Base-by-base conservation (phyloP, 2,113 vertebrate species). In the Pseudopipra pipra region DNA sequence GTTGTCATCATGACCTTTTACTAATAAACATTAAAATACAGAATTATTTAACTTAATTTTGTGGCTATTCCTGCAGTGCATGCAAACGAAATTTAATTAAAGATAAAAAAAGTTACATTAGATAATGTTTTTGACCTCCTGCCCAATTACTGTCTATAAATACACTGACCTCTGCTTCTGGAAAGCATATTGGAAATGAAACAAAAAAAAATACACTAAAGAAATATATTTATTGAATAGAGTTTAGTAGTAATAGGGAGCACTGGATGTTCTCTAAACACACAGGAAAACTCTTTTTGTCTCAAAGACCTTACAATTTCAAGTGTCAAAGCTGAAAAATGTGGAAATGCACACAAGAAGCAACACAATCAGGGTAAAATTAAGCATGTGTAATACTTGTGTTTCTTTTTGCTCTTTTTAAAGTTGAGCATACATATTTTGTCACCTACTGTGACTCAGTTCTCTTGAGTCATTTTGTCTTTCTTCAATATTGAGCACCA, bases 81-180 rank as follows among this genome's bases (percentile, higher is more conserved):
- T 97, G 68, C 61, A 98, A 96, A 83, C 68, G 39, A 41, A 97
- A 97, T 96, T 97, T 96, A 97, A 98, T 98, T 97, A 97, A 96
- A 95, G 90, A 94, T 86, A 21, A 77, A 95, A 97, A 98, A 96
- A 83, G 30, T 94, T 94, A 76, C 91, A 96, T 96, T 94, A 83
- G 84, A 79, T 89, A 95, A 97, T 97, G 49, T 61, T 97, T 97
- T 96, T 96, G 88, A 97, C 86, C 89, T 96, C 66, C 56, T 96
- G 52, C 73, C 87, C 93, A 97, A 94, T 97, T 97, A 94, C 41
- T 71, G 58, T 39, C 78, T 96, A 65, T 97, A 96, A 96, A 93
- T 95, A 89, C 41, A 78, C n/a, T 95, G 95, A 97, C 87, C 88
- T 91, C 87, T 95, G 88, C 81, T 97, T 92, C 47, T 95, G 83